Conservation (phyloP, 37 sponge, comb jelly and placozoan species). For the Halisarca cf. caerulea region DNA sequence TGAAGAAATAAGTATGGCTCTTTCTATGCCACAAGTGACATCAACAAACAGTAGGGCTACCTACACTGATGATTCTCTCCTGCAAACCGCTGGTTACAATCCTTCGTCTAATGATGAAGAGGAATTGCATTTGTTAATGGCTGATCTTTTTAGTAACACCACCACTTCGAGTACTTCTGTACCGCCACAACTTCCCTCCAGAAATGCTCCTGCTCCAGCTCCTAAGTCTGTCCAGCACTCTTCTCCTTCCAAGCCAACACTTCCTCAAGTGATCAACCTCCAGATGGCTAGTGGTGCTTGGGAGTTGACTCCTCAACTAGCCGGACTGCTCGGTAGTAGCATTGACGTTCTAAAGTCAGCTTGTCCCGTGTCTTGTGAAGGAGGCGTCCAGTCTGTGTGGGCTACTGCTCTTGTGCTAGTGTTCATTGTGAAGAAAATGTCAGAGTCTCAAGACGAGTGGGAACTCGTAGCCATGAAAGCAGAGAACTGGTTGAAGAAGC, state of each 20-base stretch:
- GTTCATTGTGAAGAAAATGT: constrained; percentile 35
- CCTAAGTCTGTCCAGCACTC: no score
- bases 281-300: constrained; percentile 62
- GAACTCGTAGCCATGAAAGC: constrained; percentile 76
- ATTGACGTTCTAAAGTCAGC: constrained; percentile 7
- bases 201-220: no score
- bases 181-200: no score
- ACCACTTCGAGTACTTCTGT: no score
- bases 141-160: no score
- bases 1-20: no score
- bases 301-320: constrained; percentile 22
- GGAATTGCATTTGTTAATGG: no score
- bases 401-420: constrained; percentile 47
- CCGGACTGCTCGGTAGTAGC: constrained; percentile 9
- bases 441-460: constrained; percentile 65
- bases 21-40: no score
- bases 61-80: no score
- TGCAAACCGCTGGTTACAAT: no score
- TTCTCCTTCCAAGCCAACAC: neutral
- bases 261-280: constrained; percentile 36
- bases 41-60: no score
- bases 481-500: constrained; percentile 50
- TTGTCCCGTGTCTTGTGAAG: constrained; percentile 25
- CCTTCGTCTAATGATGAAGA: no score
- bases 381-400: constrained; percentile 40